Evolutionary conservation across 1,140 invertebrate genomes (phyloP), one percentile per base, ranked within the genome.

Genomic region (Bradynema listronoti): DNA sequence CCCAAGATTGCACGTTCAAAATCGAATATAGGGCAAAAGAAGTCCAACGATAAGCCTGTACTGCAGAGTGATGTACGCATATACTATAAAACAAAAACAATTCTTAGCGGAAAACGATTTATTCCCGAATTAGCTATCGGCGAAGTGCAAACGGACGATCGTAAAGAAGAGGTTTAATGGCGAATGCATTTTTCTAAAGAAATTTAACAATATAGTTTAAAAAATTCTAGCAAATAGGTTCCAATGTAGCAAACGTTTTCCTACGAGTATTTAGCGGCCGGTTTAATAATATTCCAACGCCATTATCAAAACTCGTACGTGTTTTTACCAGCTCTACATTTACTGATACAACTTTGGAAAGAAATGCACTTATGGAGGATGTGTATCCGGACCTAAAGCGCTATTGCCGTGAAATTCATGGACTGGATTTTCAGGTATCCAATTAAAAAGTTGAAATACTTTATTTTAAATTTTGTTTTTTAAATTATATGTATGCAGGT

Each of bases 281-380:
- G 1, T 81, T 96, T 63, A 87, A 90, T 72, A 86, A 87, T 34
- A 80, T 97, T 59, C 92, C 92, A 1, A 87, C 91, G 1, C 88
- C 96, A 30, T 92, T 90, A 79, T 95, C 91, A 0, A 96, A 95
- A 83, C 93, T 97, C 73, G 92, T 96, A 16, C 84, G 93, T 61
- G 96, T 98, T 71, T 98, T 98, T 78, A 97, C 92, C 14, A 94
- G 91, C 76, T 96, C 92, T 0, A 97, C 93, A 0, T 97, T 97
- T 75, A 96, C 93, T 78, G 93, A 98, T 79, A 97, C 92, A 4
- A 90, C 90, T 1, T 87, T 95, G 85, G 93, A 98, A 79, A 83
- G 93, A 69, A 97, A 97, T 80, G 93, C 91, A 0, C 75, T 97
- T 14, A 98, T 98, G 92, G 91, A 93, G 33, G 90, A 95, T 79